These are phyloP conservation scores for Micromys minutus DNA, from an alignment of 2,113 vertebrate species.

Conservation along the genomic window DNA sequence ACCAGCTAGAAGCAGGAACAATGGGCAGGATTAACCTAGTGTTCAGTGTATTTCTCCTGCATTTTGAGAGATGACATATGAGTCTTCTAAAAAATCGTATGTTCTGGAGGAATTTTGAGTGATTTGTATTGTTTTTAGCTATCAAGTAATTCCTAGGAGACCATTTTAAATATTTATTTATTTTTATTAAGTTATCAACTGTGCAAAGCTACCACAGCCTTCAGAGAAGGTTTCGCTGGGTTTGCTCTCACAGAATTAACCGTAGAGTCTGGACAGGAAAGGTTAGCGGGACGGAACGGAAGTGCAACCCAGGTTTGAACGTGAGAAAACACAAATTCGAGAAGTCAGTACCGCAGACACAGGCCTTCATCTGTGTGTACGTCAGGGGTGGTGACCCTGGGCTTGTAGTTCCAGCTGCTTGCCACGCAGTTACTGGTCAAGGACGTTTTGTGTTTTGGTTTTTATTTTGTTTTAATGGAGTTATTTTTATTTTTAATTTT, in stretches of 20 bases:
- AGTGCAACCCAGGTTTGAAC: background rate
- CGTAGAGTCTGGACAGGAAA: background rate
- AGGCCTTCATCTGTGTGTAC: background rate
- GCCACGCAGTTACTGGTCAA: background rate
- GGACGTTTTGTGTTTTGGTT: too few species aligned
- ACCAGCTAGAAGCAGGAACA: background rate
- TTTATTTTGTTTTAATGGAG: too few species aligned
- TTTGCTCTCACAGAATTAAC: background rate
- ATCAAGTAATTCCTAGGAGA: background rate
- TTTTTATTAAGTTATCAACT: background rate
- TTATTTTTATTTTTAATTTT: background rate
- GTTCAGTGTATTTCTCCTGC: background rate
- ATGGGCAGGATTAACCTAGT: background rate
- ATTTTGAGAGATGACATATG: background rate
- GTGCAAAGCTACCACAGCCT: background rate
- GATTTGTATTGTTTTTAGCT: background rate
- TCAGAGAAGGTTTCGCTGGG: background rate
- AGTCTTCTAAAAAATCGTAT: background rate
- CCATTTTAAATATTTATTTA: background rate
- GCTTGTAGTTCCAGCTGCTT: background rate
- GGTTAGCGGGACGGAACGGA: background rate
- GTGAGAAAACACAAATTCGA: background rate
- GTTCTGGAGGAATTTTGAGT: background rate
- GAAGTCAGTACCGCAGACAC: background rate
- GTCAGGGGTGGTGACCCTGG: rapidly evolving